These are phyloP conservation scores for Cladorhizidae sp. DNA, from an alignment of 37 sponge, comb jelly and placozoan species.

Conservation along the genomic window DNA sequence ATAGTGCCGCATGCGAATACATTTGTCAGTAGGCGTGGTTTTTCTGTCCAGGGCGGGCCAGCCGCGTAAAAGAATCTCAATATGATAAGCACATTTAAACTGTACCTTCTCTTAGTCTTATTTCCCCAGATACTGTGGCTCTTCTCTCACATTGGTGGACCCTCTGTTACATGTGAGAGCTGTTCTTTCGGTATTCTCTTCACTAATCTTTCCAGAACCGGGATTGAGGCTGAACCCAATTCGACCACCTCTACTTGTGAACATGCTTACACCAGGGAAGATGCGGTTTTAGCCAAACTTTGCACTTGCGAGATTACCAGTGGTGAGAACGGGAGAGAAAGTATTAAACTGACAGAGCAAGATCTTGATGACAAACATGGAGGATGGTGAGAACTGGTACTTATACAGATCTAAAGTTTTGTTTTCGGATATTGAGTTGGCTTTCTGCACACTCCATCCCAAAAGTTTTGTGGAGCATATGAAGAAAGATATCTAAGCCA, in stretches of 20 bases:
- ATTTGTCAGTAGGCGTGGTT: no score
- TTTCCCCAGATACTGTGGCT: conserved; percentile 27
- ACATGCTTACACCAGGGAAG: background rate
- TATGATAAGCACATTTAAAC: background rate
- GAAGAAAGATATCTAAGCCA: no score
- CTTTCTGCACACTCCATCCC: no score
- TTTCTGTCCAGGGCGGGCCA: no score
- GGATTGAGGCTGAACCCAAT: background rate
- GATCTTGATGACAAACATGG: conserved; percentile 3
- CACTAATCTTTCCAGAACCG: background rate
- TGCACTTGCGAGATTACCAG: background rate
- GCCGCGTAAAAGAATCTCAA: no score
- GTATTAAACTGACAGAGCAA: background rate
- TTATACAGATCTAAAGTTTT: background rate
- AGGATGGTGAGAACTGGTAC: conserved; percentile 6
- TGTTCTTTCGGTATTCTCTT: background rate
- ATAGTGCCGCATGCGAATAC: no score
- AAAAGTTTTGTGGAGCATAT: no score
- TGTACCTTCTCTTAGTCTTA: conserved; percentile 23
- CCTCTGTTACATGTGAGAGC: conserved; percentile 9
- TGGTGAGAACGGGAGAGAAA: background rate
- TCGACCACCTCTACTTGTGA: background rate
- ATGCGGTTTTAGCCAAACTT: background rate
- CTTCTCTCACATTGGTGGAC: background rate
- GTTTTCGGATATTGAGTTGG: no score